Base-by-base conservation (phyloP, 1,140 invertebrate genomes). In the Drosophila insularis region DNA sequence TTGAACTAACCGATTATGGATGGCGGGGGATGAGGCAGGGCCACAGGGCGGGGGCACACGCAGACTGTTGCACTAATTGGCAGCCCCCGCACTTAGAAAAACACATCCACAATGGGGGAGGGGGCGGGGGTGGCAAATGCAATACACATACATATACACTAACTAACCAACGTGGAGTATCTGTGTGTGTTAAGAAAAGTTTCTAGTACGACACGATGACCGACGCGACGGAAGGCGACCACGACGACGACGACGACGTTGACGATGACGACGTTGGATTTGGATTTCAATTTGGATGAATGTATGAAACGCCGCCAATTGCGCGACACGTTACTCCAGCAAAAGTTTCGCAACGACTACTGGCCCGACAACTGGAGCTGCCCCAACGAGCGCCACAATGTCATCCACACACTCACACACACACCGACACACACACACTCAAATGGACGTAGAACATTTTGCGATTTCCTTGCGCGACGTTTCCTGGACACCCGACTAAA, bases 341-440 rank as follows among this genome's bases (percentile, higher is more conserved):
- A 89, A 82, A 86, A 86, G 82, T 87, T 86, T 86, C 82, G 75
- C 79, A 86, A 86, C 82, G 82, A 86, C 82, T 86, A 85, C 78
- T 76, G 78, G 72, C 67, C 78, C 73, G 80, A 72, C 80, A 82
- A 82, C 60, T 82, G 80, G 80, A 82, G 80, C 80, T 82, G 80
- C 81, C 80, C 56, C 80, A 85, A 80, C 81, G 77, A 80, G 81
- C 56, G 66, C 68, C 72, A 63, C 80, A 85, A 84, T 85, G 80
- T 85, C 77, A 80, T 85, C 77, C 77, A 80, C 81, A 79, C 60
- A 60, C 70, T 64, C 59, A 68, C 14, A 65, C 50, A 64, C 39
- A 55, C 53, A 54, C 60, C 63, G 54, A 63, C 55, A 21, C 62
- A 66, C 7, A 46, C 60, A 21, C 19, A 40, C 11, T 50, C 32